phyloP scores from a whole-genome alignment of 1,140 invertebrate species.

The Plectrocnemia conspersa region DNA sequence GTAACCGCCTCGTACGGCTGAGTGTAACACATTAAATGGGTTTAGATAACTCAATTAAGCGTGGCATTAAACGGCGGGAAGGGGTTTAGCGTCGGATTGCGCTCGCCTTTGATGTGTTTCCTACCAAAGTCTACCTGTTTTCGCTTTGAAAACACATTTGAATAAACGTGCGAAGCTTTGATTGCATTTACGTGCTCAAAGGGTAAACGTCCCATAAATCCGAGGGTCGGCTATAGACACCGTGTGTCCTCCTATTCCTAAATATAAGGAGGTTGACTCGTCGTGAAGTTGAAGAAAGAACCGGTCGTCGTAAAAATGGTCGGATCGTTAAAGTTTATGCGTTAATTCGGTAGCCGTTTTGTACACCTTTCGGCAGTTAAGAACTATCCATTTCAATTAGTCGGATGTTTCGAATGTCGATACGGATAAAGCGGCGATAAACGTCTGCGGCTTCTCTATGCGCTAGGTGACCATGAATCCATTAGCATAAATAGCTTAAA shows the following conservation, averaged over 20 bases:
- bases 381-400: constrained; percentile 25
- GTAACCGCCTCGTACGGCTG: constrained; percentile 4
- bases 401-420: constrained; percentile 9
- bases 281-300: no score
- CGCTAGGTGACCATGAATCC: no score
- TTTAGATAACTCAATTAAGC: constrained; percentile 31
- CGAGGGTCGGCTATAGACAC: background rate
- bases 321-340: constrained; percentile 15
- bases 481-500: no score
- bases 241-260: no score
- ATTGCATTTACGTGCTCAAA: constrained; percentile 14
- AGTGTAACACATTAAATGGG: constrained; percentile 21
- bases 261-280: no score
- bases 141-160: constrained; percentile 16
- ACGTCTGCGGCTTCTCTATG: no score
- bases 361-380: constrained; percentile 20
- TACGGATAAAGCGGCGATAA: background rate
- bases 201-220: constrained; percentile 1
- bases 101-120: constrained; percentile 4
- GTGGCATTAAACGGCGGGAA: constrained; percentile 15
- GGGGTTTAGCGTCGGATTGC: constrained; percentile 3
- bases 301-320: background rate
- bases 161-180: constrained; percentile 13
- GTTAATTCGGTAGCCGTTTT: constrained; percentile 21
- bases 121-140: constrained; percentile 9